Evolutionary conservation across 2,113 vertebrate genomes (phyloP), one percentile per base, ranked within the genome.

Genomic region (Cyphomyrus plagiostoma): DNA sequence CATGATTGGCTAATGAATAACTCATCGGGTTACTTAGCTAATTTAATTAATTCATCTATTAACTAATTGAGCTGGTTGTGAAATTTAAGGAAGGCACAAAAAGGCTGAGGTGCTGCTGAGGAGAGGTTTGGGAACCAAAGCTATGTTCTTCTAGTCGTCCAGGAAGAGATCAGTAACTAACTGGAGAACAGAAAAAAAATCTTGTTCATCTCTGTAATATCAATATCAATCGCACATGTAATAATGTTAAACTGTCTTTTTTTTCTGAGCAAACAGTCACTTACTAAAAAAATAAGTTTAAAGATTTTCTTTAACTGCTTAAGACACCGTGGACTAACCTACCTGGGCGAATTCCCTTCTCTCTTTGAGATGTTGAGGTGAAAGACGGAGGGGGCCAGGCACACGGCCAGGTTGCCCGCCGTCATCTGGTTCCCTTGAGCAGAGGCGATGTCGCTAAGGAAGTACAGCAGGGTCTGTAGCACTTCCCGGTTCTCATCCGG

Each of bases 401-500:
- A 98, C 90, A 98, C 96, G 0, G 97, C 97, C 91, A 98, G 92
- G 94, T 96, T 98, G 4, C 97, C 95, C 0, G 97, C 96, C 0
- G 97, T 98, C 97, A 97, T 98, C 94, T 98, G 97, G 95, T 97
- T 98, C 91, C 96, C 96, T 91, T 97, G 93, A 0, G 96, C 97
- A 0, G 94, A 97, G 80, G 97, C 96, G 0, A 97, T 96, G 90
- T 98, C 97, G 0, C 97, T 97, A 82, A 98, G 94, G 93, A 98
- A 98, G 93, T 97, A 97, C 46, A 98, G 95, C 89, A 98, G 90
- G 0, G 97, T 97, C 95, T 98, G 97, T 77, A 98, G 95, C 89
- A 97, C 97, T 93, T 98, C 97, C 19, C 97, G 89, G 94, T 97
- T 97, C 94, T 97, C 97, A 0, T 98, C 97, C 0, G 97, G 97